A percentile compares a stretch with the other conserved stretches of the same genome.
Conservation (phyloP, 2,888 invertebrate genomes). For the Artemia sp. region DNA sequence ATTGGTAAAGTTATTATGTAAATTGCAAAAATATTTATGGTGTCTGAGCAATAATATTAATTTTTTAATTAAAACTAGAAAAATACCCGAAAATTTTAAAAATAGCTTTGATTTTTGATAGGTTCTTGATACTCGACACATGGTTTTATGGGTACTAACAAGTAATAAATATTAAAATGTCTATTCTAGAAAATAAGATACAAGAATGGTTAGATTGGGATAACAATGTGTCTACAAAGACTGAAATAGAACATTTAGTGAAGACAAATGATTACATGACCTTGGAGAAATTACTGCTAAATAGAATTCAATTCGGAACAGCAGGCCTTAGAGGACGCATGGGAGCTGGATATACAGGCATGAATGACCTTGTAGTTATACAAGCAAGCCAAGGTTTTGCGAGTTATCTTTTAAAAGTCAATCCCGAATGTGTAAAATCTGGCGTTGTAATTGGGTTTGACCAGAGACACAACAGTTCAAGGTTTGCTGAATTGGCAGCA, state of each 20-base stretch:
- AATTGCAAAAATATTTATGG: too few relatives aligned
- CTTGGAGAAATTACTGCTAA: constrained; percentile 45
- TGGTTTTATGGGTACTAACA: too few relatives aligned
- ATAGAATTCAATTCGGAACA: constrained; percentile 69
- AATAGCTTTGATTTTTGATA: too few relatives aligned
- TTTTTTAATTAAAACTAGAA: too few relatives aligned
- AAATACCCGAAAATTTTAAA: too few relatives aligned
- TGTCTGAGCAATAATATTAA: too few relatives aligned
- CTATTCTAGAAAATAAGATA: too few relatives aligned
- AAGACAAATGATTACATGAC: constrained; percentile 40
- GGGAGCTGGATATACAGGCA: constrained; percentile 77
- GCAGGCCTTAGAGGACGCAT: constrained; percentile 81
- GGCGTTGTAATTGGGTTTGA: constrained; percentile 83
- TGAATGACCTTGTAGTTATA: constrained; percentile 85
- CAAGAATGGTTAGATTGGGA: too few relatives aligned
- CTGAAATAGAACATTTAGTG: constrained; percentile 45
- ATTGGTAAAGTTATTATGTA: too few relatives aligned
- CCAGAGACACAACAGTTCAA: constrained; percentile 73
- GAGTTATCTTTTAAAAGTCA: constrained; percentile 44
- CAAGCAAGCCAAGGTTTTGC: constrained; percentile 84
- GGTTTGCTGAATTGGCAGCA: constrained; percentile 77
- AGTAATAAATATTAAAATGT: too few relatives aligned
- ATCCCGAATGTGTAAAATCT: constrained; percentile 36
- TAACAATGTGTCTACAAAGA: constrained; percentile 33
- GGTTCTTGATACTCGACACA: too few relatives aligned